phyloP scores from a whole-genome alignment of 2,888 invertebrate genomes.

The Drosophila kanekoi region DNA sequence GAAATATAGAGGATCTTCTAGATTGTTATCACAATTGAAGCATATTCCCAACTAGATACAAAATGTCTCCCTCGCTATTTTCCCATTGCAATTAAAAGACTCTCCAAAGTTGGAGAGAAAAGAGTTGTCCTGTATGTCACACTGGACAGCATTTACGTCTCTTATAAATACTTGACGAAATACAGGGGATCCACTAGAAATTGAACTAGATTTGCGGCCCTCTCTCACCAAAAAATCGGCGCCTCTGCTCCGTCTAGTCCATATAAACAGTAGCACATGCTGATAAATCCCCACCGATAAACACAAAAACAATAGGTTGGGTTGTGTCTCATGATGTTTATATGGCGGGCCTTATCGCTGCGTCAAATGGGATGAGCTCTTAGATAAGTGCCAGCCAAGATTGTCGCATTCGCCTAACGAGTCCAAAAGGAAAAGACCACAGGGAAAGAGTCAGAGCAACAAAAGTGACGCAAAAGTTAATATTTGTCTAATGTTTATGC shows the following conservation, averaged over 20 bases:
- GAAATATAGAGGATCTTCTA: not conserved
- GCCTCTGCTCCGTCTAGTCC: constrained; percentile 25
- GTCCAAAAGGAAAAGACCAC: constrained; percentile 18
- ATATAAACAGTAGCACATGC: constrained; percentile 45
- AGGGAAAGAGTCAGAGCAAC: constrained; percentile 33
- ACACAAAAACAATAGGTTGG: constrained; percentile 19
- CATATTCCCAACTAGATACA: no score
- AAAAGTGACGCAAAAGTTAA: constrained; percentile 43
- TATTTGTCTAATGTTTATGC: constrained; percentile 34
- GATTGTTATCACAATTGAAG: not conserved
- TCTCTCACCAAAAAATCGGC: not conserved
- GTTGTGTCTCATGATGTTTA: constrained; percentile 41
- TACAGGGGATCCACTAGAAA: not conserved
- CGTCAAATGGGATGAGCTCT: constrained; percentile 62
- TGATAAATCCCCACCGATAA: constrained; percentile 55
- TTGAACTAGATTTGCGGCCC: constrained; percentile 10
- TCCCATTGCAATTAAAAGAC: no score
- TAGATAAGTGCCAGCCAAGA: constrained; percentile 60
- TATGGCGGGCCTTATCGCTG: constrained; percentile 63
- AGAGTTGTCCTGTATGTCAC: no score
- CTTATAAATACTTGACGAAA: not conserved
- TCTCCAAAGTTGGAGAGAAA: no score
- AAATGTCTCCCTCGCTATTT: no score
- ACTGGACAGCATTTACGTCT: no score
- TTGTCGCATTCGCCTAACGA: constrained; percentile 60